Conservation (phyloP, 2,797 vertebrate species). For the Benthosema pterotum region DNA sequence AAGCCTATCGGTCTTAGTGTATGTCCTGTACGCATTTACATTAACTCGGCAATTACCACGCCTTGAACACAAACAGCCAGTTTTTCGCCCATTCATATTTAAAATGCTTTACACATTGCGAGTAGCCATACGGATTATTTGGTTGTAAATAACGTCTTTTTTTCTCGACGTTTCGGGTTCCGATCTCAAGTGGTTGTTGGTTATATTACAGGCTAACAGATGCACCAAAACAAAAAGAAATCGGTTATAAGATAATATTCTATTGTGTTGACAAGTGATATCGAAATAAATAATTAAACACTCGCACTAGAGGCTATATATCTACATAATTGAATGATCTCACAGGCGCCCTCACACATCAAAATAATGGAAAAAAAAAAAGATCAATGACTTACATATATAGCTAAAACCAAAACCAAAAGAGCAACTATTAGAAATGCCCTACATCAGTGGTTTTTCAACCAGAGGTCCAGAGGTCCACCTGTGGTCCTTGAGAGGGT, state of each 20-base stretch:
- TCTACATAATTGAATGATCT: slow-evolving; percentile 56
- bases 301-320: slow-evolving; percentile 66
- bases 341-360: slow-evolving; percentile 40
- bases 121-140: slow-evolving; percentile 37
- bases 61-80: slow-evolving; percentile 17
- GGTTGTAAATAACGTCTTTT: slow-evolving; percentile 36
- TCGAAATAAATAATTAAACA: slow-evolving; percentile 79
- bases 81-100: slow-evolving; percentile 60
- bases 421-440: slow-evolving; percentile 27
- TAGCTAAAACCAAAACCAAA: too few relatives aligned
- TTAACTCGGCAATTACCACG: slow-evolving; percentile 30
- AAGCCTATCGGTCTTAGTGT: slow-evolving; percentile 18
- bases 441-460: too few relatives aligned
- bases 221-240: neutral
- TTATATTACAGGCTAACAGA: slow-evolving; percentile 31
- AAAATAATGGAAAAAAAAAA: slow-evolving; percentile 37
- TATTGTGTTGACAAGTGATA: slow-evolving; percentile 71
- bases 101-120: slow-evolving; percentile 41
- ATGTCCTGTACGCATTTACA: slow-evolving; percentile 10
- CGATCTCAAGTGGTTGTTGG: slow-evolving; percentile 23
- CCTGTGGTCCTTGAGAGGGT: too few relatives aligned
- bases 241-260: slow-evolving; percentile 40
- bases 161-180: slow-evolving; percentile 28
- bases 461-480: too few relatives aligned
- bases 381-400: slow-evolving; percentile 29